These are phyloP conservation scores for Monarcha castaneiventris DNA, from an alignment of 2,113 vertebrate genomes.

Conservation along the genomic window DNA sequence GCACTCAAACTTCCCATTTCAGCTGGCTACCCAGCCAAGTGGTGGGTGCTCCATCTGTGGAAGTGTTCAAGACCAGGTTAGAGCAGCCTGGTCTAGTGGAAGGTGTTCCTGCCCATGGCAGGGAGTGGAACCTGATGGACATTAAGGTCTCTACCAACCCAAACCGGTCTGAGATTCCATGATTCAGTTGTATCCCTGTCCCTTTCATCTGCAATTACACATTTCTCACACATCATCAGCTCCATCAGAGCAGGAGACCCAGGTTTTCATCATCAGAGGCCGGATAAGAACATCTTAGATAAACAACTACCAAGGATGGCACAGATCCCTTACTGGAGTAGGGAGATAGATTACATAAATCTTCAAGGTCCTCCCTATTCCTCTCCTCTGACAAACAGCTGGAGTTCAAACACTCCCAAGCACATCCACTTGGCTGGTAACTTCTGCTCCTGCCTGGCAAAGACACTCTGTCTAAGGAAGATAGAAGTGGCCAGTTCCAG, in stretches of 20 bases:
- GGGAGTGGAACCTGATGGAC: accelerated
- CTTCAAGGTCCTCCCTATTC: not conserved
- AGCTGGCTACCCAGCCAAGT: not conserved
- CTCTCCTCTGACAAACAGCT: not conserved
- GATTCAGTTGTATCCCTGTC: not conserved
- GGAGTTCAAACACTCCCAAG: not conserved
- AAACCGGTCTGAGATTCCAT: not conserved
- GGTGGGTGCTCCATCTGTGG: not conserved
- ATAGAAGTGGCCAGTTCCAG: not conserved
- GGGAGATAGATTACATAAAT: not conserved
- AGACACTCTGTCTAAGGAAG: not conserved
- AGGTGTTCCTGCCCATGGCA: not conserved
- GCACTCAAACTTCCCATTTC: not conserved
- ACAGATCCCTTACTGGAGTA: not conserved
- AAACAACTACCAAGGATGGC: not conserved
- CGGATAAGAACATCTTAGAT: not conserved
- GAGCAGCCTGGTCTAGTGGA: not conserved
- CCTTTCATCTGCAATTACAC: not conserved
- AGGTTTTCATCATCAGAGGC: not conserved
- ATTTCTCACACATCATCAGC: not conserved
- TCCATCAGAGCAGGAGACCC: not conserved
- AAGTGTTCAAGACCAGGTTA: not conserved
- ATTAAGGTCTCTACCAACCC: not conserved
- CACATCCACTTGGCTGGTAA: not conserved
- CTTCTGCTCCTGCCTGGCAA: not conserved